Base-by-base conservation (phyloP, 2,113 vertebrate genomes). In the Prinia subflava region DNA sequence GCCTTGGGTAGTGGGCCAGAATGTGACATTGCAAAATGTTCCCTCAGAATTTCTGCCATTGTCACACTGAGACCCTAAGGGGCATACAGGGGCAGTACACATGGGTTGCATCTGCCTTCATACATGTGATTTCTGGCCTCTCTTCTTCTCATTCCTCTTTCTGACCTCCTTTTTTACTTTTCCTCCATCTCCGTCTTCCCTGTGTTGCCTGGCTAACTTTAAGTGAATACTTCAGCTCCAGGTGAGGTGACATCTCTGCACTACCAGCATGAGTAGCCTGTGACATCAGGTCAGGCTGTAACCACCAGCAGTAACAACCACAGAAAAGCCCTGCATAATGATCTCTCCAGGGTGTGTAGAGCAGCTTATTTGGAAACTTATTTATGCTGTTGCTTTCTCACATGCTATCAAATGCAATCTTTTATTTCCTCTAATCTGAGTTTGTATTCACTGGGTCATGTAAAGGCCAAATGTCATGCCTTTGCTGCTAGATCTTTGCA, bases 391-490 rank as follows among this genome's bases (percentile, higher is more conserved):
- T 89, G 22, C 64, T 92, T 89, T 87, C 73, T 74, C 94, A 55
- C 77, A 67, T 74, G 53, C 76, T 83, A 83, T 86, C 46, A 87
- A 94, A 47, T 64, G 24, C 57, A 76, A 37, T 55, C 70, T 91
- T 94, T 75, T 76, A 59, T 80, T 92, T 95, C 55, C 22, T 42
- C 55, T 83, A 76, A 75, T 83, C 33, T 50, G 44, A 28, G 28
- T 79, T 91, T 87, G 57, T 88, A 52, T 65, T 94, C 84, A n/a
- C 47, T 69, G 63, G 84, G 50, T 74, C 44, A 55, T 31, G 16
- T 69, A 94, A 89, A 95, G 91, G 74, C 74, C 78, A 90, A 87
- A 91, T 90, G 67, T 77, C 88, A 67, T 41, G 41, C 57, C 46
- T 92, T 76, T 69, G 42, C 78, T 69, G 33, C 41, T 90, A 76